Conservation (phyloP, 2,113 vertebrate species). For the Rhinopomastus cyanomelas region DNA sequence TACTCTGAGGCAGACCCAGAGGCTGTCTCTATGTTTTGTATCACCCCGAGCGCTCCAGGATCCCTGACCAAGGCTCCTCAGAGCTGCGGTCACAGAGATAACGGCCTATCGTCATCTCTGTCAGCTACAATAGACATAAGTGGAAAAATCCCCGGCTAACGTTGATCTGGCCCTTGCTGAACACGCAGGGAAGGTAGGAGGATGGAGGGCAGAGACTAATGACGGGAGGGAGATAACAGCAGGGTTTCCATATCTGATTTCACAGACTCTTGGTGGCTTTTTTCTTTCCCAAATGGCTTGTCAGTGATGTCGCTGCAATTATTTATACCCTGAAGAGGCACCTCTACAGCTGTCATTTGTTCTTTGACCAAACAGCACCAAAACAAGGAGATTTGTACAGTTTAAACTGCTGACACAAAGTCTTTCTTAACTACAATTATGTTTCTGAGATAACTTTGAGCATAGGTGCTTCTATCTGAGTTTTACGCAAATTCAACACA, state of each 20-base stretch:
- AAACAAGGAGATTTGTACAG: background rate
- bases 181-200: background rate
- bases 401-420: background rate
- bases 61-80: background rate
- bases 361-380: background rate
- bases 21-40: background rate
- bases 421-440: background rate
- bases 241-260: slow-evolving; percentile 27
- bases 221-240: background rate
- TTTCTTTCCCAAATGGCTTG: background rate
- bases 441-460: background rate
- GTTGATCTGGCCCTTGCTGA: background rate
- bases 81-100: background rate
- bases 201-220: background rate
- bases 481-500: background rate
- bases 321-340: background rate
- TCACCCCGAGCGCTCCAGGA: rapidly evolving
- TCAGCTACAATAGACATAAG: background rate
- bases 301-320: background rate
- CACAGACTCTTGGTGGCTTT: background rate
- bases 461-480: background rate
- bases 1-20: background rate
- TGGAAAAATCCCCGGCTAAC: background rate
- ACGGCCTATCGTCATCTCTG: background rate
- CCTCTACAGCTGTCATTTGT: background rate